These are phyloP conservation scores for Paraescarpia echinospica DNA, from an alignment of 1,140 invertebrate species.

Conservation along the genomic window DNA sequence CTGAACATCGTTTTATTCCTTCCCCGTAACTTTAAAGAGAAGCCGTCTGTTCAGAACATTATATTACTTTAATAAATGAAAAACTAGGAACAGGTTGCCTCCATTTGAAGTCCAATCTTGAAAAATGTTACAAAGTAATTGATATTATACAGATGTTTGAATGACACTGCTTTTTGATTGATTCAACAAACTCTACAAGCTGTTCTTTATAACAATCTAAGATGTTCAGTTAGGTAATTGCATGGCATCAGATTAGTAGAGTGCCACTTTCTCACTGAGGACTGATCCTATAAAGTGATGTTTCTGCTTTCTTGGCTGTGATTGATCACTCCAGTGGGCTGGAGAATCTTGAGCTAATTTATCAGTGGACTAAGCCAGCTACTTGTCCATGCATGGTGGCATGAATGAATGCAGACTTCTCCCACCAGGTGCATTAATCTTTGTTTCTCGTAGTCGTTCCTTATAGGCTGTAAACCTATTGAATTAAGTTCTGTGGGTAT, in stretches of 20 bases:
- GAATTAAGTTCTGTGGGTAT: neutral
- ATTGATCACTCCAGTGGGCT: neutral
- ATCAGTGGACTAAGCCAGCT: neutral
- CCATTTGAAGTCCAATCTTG: neutral
- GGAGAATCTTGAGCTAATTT: neutral
- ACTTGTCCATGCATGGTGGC: neutral
- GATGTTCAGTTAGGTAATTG: neutral
- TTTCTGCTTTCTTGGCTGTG: neutral
- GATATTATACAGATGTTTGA: neutral
- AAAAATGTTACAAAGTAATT: neutral
- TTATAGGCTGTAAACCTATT: neutral
- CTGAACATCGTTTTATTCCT: too few relatives aligned
- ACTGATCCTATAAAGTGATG: neutral
- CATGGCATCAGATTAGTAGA: neutral
- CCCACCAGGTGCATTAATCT: neutral
- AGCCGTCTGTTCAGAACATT: too few relatives aligned
- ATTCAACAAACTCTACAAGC: neutral
- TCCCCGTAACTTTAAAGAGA: too few relatives aligned
- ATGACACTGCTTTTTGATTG: neutral
- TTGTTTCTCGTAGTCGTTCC: too few relatives aligned
- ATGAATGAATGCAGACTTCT: neutral
- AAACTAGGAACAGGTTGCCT: too few relatives aligned
- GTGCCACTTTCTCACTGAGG: neutral
- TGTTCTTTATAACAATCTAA: neutral
- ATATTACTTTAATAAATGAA: too few relatives aligned